Base-by-base conservation (phyloP, 2,888 invertebrate species). In the Phrixothrix hirtus region DNA sequence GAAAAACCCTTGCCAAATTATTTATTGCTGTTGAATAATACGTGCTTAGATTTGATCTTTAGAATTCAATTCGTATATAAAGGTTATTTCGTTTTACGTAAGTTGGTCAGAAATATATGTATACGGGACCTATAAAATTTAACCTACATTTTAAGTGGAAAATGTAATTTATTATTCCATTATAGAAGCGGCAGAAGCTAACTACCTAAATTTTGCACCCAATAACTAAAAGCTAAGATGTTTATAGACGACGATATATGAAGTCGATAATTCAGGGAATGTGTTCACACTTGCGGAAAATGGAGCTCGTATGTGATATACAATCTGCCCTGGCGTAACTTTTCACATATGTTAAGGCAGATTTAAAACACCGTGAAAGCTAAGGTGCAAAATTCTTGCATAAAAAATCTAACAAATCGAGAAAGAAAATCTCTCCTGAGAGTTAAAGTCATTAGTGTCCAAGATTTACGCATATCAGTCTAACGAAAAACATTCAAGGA, bases 221-320 rank as follows among this genome's bases (percentile, higher is more conserved):
- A 26, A 43, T 43, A 34, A 34, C 4, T 7, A 7, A 21, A 29
- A 14, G 26, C 14, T 13, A 14, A 35, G 17, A 34, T 34, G 14
- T 43, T 37, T 47, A 47, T 48, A 21, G 30, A 39, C 21, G 35
- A 16, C 31, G 17, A 50, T 49, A 55, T 46, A 55, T 55, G 35
- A 39, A 49, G 55, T 34, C 55, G 21, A 55, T 55, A 55, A 50
- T 46, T 55, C 50, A 46, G 29, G 34, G 44, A 49, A 36, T 37
- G 39, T 45, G 50, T 54, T 54, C 55, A 45, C 55, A 50, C 50
- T 55, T 46, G 48, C 45, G 48, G 44, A 48, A 54, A 54, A 43
- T 54, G 48, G 54, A 44, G 44, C 54, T 35, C 48, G 38, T 16
- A 30, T 46, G 50, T 55, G 55, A 55, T 50, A 55, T 55, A 55